These are phyloP conservation scores for Neoascia interrupta DNA, from an alignment of 2,888 invertebrate species.

Conservation along the genomic window DNA sequence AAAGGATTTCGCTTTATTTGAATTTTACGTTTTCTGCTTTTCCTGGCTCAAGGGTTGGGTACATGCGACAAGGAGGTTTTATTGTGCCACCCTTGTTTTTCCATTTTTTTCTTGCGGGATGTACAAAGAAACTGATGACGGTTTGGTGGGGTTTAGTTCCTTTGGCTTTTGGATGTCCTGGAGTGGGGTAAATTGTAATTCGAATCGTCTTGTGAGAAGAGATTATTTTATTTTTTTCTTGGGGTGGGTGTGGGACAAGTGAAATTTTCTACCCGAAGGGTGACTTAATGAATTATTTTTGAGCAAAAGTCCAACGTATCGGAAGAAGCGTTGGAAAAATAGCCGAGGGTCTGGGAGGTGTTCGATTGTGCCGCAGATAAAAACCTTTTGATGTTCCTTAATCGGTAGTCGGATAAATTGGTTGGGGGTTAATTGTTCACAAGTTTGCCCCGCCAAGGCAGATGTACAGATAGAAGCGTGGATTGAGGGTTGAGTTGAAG, in stretches of 20 bases:
- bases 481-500: not conserved
- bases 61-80: constrained; percentile 54
- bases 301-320: not conserved
- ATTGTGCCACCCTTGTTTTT: constrained; percentile 54
- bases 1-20: constrained; percentile 61
- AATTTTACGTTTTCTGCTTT: constrained; percentile 44
- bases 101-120: constrained; percentile 22
- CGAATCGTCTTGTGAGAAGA: constrained; percentile 55
- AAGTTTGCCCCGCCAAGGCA: not conserved
- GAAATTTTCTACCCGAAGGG: not conserved
- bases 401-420: no score
- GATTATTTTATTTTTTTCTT: constrained; percentile 10
- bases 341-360: not conserved
- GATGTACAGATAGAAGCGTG: no score
- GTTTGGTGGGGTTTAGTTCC: constrained; percentile 24
- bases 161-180: constrained; percentile 16
- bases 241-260: constrained; percentile 3
- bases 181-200: constrained; percentile 59
- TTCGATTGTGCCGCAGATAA: not conserved
- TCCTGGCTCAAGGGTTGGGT: constrained; percentile 33
- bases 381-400: not conserved
- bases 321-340: not conserved
- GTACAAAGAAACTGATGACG: constrained; percentile 63
- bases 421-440: not conserved
- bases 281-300: constrained; percentile 2